Conservation (phyloP, 2,888 invertebrate genomes). For the Magallana nippona region DNA sequence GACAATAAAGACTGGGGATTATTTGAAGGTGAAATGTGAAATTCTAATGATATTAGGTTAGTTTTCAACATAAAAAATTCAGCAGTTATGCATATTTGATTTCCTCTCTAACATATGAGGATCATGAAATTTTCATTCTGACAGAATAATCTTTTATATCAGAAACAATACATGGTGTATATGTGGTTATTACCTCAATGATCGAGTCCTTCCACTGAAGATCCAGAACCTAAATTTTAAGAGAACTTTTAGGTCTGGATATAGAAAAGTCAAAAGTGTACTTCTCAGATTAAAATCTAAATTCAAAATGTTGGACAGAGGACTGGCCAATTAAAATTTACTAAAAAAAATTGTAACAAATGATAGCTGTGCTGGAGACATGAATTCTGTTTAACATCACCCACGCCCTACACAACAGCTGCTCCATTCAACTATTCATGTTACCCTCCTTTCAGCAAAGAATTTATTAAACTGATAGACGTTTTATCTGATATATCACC, state of each 20-base stretch:
- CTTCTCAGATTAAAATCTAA: neutral
- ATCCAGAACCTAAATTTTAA: neutral
- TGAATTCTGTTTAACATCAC: neutral
- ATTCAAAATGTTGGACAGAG: neutral
- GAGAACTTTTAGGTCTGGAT: neutral
- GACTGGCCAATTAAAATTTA: neutral
- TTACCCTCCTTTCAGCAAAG: neutral
- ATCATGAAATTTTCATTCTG: neutral
- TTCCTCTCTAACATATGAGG: no score
- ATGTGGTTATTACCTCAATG: neutral
- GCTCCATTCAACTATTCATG: slow-evolving; percentile 22
- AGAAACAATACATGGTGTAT: neutral
- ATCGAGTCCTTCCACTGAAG: neutral
- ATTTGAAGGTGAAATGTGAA: neutral
- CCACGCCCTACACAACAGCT: slow-evolving; percentile 17
- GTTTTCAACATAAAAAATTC: no score
- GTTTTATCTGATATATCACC: slow-evolving; percentile 17
- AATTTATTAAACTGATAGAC: slow-evolving; percentile 17
- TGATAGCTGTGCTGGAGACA: neutral
- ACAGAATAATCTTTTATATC: neutral
- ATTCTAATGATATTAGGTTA: no score
- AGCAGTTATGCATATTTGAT: no score
- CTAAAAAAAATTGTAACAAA: neutral
- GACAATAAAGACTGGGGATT: neutral
- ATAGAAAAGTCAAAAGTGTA: neutral